Percentiles rank a stretch among this genome's conserved stretches.
Evolutionary conservation across 2,113 vertebrate species (phyloP).

Genomic region (Rana temporaria): DNA sequence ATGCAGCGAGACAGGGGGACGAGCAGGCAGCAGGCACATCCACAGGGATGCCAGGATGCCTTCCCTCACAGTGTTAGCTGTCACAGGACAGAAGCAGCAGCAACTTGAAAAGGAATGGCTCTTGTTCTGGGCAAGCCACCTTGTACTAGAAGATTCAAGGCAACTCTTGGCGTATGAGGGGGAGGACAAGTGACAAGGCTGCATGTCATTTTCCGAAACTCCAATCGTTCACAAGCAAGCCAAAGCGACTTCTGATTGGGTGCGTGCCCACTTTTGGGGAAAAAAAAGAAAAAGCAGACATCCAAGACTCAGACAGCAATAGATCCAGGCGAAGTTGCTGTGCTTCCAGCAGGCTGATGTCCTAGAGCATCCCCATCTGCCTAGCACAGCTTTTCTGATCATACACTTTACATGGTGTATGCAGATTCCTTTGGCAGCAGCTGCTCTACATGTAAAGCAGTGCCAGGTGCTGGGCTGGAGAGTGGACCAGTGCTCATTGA

Average conservation of each 20-base stretch:
- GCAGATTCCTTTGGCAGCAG: slow-evolving; percentile 38
- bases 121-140: slow-evolving; percentile 22
- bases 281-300: not conserved
- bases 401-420: slow-evolving; percentile 16
- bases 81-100: not conserved
- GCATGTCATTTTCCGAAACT: slow-evolving; percentile 38
- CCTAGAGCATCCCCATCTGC: slow-evolving; percentile 45
- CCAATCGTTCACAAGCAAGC: slow-evolving; percentile 37
- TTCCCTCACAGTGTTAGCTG: not conserved
- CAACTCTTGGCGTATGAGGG: slow-evolving; percentile 36
- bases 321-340: slow-evolving; percentile 67
- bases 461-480: not conserved
- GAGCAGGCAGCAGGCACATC: not conserved
- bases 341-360: slow-evolving; percentile 61
- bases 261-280: slow-evolving; percentile 5
- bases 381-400: slow-evolving; percentile 59
- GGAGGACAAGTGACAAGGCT: slow-evolving; percentile 52
- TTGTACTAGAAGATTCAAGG: slow-evolving; percentile 29
- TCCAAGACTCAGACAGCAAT: slow-evolving; percentile 60
- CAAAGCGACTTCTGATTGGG: slow-evolving; percentile 45
- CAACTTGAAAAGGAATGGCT: slow-evolving; percentile 19
- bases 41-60: not conserved
- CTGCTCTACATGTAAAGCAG: slow-evolving; percentile 16
- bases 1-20: too few relatives aligned
- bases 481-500: not conserved